Percentiles rank a stretch among this genome's conserved stretches.
Conservation (phyloP, 2,113 vertebrate species). For the Phyllopteryx taeniolatus region DNA sequence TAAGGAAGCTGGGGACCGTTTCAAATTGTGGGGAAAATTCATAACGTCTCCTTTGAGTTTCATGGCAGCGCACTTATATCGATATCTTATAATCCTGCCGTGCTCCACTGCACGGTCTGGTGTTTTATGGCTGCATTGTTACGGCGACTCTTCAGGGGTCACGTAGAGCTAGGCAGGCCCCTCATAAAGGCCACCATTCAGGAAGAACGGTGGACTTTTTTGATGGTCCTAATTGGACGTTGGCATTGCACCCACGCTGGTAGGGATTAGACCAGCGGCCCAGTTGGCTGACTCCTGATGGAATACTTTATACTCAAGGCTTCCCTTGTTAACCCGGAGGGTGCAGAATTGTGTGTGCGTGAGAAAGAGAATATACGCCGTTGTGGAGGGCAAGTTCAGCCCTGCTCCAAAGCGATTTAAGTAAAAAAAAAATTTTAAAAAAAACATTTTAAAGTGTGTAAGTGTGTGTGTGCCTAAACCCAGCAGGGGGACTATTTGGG, state of each 20-base stretch:
- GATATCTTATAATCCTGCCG: conserved; percentile 43
- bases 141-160: conserved; percentile 47
- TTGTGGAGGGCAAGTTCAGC: conserved; percentile 42
- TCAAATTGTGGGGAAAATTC: not conserved
- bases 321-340: conserved; percentile 68
- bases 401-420: conserved; percentile 68
- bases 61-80: conserved; percentile 16
- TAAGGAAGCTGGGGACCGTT: not conserved
- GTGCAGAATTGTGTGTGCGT: conserved; percentile 43
- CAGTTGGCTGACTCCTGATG: conserved; percentile 69
- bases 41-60: not conserved
- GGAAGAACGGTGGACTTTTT: conserved; percentile 31
- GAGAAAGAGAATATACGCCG: conserved; percentile 35
- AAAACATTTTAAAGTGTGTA: not conserved
- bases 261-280: conserved; percentile 65
- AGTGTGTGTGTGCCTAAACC: not conserved
- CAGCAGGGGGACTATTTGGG: conserved; percentile 23
- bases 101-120: conserved; percentile 30
- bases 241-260: conserved; percentile 54
- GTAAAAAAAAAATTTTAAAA: too few species aligned
- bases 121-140: conserved; percentile 50
- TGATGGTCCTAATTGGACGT: conserved; percentile 70
- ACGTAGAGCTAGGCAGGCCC: conserved; percentile 41
- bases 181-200: conserved; percentile 45
- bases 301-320: conserved; percentile 60